phyloP scores from a whole-genome alignment of 2,888 invertebrate genomes.

The Zootermopsis nevadensis region DNA sequence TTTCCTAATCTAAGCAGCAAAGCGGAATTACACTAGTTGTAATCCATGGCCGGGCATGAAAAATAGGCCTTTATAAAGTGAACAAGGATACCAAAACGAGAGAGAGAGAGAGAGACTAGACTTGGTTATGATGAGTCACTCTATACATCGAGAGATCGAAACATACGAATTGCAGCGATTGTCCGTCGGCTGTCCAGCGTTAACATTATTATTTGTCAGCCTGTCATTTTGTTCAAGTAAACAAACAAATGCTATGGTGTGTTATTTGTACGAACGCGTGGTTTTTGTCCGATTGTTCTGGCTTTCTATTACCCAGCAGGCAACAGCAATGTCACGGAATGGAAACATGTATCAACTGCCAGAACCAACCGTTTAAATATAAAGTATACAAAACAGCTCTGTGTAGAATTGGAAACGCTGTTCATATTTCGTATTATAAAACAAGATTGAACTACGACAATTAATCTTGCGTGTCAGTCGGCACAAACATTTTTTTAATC shows the following conservation, averaged over 20 bases:
- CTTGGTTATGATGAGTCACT: too few species aligned
- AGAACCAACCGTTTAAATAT: slow-evolving; percentile 2
- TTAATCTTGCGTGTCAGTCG: background rate
- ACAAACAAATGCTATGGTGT: slow-evolving; percentile 12
- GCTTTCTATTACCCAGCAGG: slow-evolving; percentile 30
- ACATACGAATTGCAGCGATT: too few species aligned
- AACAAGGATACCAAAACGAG: too few species aligned
- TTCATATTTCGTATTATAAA: background rate
- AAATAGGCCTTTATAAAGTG: too few species aligned
- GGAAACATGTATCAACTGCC: slow-evolving; percentile 20
- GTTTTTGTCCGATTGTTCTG: slow-evolving; percentile 28
- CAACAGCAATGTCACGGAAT: slow-evolving; percentile 20
- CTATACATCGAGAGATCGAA: too few species aligned
- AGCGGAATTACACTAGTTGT: too few species aligned
- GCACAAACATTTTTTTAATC: background rate
- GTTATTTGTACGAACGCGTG: background rate
- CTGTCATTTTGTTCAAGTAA: slow-evolving; percentile 6
- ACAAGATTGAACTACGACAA: background rate
- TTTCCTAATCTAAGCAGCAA: too few species aligned
- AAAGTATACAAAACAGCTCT: background rate
- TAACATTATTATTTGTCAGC: slow-evolving; percentile 8
- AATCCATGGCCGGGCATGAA: too few species aligned
- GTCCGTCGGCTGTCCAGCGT: too few species aligned
- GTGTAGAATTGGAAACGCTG: background rate
- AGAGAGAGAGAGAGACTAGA: too few species aligned